Conservation (phyloP, 2,888 invertebrate genomes). For the Caenorhabditis uteleia region DNA sequence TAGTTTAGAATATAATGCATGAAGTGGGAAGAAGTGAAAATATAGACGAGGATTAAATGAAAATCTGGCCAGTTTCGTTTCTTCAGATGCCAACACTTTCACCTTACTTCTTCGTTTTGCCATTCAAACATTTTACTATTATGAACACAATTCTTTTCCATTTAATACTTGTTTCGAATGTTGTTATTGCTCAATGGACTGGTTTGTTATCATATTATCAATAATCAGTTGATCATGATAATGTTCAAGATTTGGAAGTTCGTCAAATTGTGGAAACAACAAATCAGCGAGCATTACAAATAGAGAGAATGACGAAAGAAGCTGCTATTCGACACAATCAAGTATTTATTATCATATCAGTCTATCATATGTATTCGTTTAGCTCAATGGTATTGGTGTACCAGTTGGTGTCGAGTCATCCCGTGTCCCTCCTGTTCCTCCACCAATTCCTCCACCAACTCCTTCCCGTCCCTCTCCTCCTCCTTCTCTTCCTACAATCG, state of each 20-base stretch:
- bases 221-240: background rate
- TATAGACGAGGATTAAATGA: too few relatives aligned
- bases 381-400: background rate
- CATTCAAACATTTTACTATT: too few relatives aligned
- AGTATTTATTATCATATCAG: background rate
- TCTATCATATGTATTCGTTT: background rate
- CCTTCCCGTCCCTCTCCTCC: background rate
- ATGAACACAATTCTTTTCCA: too few relatives aligned
- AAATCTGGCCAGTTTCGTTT: too few relatives aligned
- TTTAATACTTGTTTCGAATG: too few relatives aligned
- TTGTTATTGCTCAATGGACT: conserved; percentile 30
- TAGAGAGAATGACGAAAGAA: conserved; percentile 36
- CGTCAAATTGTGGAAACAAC: conserved; percentile 13
- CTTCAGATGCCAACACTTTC: too few relatives aligned
- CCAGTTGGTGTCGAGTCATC: background rate
- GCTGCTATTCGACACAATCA: conserved; percentile 35
- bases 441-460: conserved; percentile 9
- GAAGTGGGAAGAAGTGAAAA: too few relatives aligned
- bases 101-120: too few relatives aligned
- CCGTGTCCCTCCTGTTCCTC: conserved; percentile 1
- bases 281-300: conserved; percentile 19
- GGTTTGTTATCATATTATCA: conserved; percentile 6
- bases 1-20: too few relatives aligned
- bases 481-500: conserved; percentile 20
- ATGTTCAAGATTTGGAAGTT: conserved; percentile 22